Conservation (phyloP, 2,113 vertebrate genomes). For the Gnathonemus longibarbis region DNA sequence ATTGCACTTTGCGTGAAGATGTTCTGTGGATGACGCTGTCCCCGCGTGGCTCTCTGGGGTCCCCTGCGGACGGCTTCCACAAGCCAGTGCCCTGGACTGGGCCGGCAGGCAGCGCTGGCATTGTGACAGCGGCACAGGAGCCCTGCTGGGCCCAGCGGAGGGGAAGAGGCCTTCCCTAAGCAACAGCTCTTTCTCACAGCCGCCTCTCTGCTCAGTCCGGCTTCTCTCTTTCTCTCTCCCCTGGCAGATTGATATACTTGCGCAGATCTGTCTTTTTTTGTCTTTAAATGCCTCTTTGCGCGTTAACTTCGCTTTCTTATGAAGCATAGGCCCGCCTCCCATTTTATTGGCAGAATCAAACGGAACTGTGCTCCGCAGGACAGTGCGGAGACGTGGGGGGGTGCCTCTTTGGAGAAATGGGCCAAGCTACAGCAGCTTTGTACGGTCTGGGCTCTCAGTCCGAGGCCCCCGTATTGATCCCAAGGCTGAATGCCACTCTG, state of each 20-base stretch:
- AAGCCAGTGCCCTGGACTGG: slow-evolving; percentile 42
- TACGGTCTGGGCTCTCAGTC: slow-evolving; percentile 54
- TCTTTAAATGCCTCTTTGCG: slow-evolving; percentile 32
- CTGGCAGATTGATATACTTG: slow-evolving; percentile 58
- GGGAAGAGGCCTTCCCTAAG: slow-evolving; percentile 58
- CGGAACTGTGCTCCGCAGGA: slow-evolving; percentile 45
- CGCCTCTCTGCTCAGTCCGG: slow-evolving; percentile 39
- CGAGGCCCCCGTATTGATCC: slow-evolving; percentile 55
- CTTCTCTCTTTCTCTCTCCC: slow-evolving; percentile 27
- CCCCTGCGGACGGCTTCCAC: no score
- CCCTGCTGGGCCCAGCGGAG: slow-evolving; percentile 58
- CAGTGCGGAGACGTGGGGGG: slow-evolving; percentile 34
- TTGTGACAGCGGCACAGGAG: slow-evolving; percentile 61
- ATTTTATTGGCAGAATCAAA: slow-evolving; percentile 52
- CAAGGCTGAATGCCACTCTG: slow-evolving; percentile 52
- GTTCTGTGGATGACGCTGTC: background rate
- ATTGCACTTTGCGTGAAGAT: background rate
- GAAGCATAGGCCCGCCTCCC: slow-evolving; percentile 34
- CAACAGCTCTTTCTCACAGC: slow-evolving; percentile 63
- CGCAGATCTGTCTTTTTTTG: slow-evolving; percentile 53
- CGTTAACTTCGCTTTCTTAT: slow-evolving; percentile 32
- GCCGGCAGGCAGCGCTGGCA: slow-evolving; percentile 35
- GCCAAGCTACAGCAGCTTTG: slow-evolving; percentile 53
- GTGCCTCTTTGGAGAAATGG: slow-evolving; percentile 30
- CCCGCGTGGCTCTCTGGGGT: background rate